These are phyloP conservation scores for Mobula birostris DNA, from an alignment of 2,113 vertebrate species.

Conservation along the genomic window DNA sequence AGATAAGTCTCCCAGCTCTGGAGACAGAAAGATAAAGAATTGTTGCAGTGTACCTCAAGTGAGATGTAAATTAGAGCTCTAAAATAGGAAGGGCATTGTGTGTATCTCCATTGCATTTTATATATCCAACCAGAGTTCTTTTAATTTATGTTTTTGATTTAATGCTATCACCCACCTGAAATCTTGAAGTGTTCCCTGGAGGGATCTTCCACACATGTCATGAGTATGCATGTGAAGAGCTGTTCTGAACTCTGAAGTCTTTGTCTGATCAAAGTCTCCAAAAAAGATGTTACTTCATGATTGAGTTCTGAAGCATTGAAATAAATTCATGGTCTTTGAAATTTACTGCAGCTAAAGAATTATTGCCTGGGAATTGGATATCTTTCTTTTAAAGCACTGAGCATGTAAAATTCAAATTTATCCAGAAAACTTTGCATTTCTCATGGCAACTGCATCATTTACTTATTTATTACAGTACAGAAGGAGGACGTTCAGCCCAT, in stretches of 20 bases:
- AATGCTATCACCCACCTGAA: background rate
- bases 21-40: background rate
- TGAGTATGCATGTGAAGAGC: background rate
- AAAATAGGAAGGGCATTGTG: background rate
- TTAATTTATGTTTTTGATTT: background rate
- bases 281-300: background rate
- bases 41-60: background rate
- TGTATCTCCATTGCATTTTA: background rate
- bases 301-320: background rate
- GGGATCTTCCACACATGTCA: background rate
- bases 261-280: background rate
- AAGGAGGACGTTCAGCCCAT: no score
- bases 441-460: no score
- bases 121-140: background rate
- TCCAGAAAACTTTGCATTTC: no score
- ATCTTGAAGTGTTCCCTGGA: background rate
- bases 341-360: background rate
- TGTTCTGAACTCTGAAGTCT: background rate
- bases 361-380: no score
- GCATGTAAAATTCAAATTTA: no score
- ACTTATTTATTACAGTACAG: no score
- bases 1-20: background rate
- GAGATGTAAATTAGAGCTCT: background rate
- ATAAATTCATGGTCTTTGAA: background rate
- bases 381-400: no score